Conservation (phyloP, 2,888 invertebrate genomes). For the Oscheius sp. region DNA sequence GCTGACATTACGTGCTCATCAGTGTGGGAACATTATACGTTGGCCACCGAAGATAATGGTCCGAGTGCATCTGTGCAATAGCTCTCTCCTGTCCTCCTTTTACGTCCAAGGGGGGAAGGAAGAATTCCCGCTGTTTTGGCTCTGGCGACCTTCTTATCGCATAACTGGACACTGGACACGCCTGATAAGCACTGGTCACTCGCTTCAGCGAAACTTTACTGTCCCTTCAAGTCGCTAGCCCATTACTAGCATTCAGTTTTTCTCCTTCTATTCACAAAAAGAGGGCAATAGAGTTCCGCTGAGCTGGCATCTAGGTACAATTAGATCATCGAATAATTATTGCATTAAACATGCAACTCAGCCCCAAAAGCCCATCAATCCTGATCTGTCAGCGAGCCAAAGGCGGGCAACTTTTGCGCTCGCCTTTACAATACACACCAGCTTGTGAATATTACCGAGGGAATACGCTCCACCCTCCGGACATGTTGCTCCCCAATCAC, state of each 20-base stretch:
- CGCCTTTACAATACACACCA: background rate
- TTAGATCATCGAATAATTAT: constrained; percentile 9
- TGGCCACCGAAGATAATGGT: constrained; percentile 29
- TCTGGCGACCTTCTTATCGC: constrained; percentile 33
- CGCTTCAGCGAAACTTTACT: constrained; percentile 36
- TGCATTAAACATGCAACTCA: constrained; percentile 33
- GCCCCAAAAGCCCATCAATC: constrained; percentile 25
- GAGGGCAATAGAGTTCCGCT: no score
- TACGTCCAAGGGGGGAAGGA: background rate
- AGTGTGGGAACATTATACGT: constrained; percentile 31
- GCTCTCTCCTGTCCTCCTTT: background rate
- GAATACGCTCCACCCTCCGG: no score
- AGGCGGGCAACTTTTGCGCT: constrained; percentile 23
- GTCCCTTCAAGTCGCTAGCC: background rate
- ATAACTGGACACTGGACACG: constrained; percentile 15
- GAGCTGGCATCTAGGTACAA: no score
- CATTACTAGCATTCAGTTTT: background rate
- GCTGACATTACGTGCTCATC: constrained; percentile 32
- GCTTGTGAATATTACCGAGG: background rate
- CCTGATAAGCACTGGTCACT: constrained; percentile 35
- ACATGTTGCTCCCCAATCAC: background rate
- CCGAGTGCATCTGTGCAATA: constrained; percentile 3
- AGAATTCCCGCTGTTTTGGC: constrained; percentile 31
- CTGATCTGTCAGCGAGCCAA: constrained; percentile 12
- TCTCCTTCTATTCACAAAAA: no score